Percentiles rank a stretch among this genome's conserved stretches.
Evolutionary conservation across 2,113 vertebrate genomes (phyloP).

Genomic region (Marmota monax): DNA sequence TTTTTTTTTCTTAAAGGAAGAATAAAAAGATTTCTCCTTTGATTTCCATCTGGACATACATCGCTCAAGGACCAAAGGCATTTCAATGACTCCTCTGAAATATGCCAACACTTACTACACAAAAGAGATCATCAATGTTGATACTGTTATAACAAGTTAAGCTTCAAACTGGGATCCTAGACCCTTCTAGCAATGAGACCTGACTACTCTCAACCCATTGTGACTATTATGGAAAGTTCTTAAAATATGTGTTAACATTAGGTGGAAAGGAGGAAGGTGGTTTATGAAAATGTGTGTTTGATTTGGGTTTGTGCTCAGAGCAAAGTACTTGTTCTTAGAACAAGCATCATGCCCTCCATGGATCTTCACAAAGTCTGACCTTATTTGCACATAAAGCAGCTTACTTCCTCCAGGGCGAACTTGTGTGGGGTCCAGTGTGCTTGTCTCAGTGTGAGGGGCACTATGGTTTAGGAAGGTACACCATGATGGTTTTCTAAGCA

Average conservation of each 20-base stretch:
- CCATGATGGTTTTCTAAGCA: neutral
- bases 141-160: neutral
- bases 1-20: neutral
- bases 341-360: neutral
- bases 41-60: neutral
- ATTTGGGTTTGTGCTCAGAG: neutral
- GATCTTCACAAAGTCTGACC: neutral
- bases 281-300: neutral
- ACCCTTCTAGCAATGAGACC: neutral
- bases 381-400: neutral
- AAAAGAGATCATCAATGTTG: neutral
- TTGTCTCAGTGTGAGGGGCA: neutral
- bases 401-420: neutral
- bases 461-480: neutral
- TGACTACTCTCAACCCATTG: neutral
- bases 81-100: slow-evolving; percentile 12
- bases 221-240: neutral
- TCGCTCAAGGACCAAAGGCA: neutral
- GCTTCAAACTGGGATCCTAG: slow-evolving; percentile 1
- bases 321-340: neutral
- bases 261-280: neutral
- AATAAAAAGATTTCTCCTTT: neutral
- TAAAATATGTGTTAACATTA: neutral
- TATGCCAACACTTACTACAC: neutral
- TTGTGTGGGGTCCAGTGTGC: neutral